Percentiles rank a stretch among this genome's conserved stretches.
These are phyloP conservation scores for Dryas iulia DNA, from an alignment of 1,140 invertebrate genomes.

Conservation along the genomic window DNA sequence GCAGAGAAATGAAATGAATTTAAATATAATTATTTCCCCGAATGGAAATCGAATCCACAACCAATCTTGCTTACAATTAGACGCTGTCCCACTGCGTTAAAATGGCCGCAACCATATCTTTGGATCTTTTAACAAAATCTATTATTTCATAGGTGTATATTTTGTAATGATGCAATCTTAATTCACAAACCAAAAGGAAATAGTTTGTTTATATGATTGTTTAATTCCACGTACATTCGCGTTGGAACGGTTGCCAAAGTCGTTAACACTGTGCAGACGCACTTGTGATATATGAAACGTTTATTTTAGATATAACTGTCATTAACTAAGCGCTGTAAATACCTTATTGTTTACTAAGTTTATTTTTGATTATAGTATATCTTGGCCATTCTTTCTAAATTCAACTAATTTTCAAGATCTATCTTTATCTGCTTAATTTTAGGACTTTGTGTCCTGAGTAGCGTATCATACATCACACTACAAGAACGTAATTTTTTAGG, in stretches of 20 bases:
- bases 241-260: constrained; percentile 54
- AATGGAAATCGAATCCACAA: too few relatives aligned
- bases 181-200: constrained; percentile 36
- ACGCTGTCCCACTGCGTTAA: too few relatives aligned
- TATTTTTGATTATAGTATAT: neutral
- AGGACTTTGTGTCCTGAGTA: too few relatives aligned
- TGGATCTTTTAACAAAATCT: too few relatives aligned
- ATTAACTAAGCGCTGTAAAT: neutral
- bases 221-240: constrained; percentile 40
- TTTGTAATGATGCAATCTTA: neutral
- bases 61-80: too few relatives aligned
- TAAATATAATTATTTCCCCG: too few relatives aligned
- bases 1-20: too few relatives aligned
- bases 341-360: neutral
- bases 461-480: too few relatives aligned
- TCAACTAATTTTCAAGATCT: too few relatives aligned
- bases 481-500: too few relatives aligned
- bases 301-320: neutral
- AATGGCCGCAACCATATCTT: too few relatives aligned
- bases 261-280: constrained; percentile 56
- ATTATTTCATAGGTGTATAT: constrained; percentile 35
- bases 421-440: too few relatives aligned
- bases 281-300: constrained; percentile 47
- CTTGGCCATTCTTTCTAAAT: neutral
- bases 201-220: constrained; percentile 57